Base-by-base conservation (phyloP, 2,113 vertebrate species). In the Stegastes partitus region DNA sequence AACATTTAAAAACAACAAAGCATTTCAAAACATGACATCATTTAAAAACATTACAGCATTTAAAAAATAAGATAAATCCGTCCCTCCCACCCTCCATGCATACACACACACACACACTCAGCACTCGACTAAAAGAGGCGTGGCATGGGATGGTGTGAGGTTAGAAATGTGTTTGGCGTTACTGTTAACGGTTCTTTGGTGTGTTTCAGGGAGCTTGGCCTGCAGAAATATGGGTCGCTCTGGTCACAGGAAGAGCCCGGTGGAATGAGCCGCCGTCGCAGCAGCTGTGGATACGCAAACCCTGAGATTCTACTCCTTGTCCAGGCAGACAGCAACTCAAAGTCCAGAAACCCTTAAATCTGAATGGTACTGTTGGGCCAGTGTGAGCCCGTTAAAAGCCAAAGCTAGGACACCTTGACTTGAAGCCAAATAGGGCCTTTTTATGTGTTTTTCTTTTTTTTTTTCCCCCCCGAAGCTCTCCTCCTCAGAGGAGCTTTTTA, bases 191-290 rank as follows among this genome's bases (percentile, higher is more conserved):
- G 4, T 54, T 72, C 70, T 81, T 22, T 54, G n/a, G 11, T 93
- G 55, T 69, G 54, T 87, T 80, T 69, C 88, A 97, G 97, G 96
- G 70, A 97, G 96, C 89, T 94, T 96, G 93, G 94, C 94, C 91
- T 94, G 80, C 94, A 95, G 95, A 92, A 95, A 96, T 67, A 81
- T 93, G 94, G 93, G 95, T 94, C 96, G 94, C 92, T 89, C 94
- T 85, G 94, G 93, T 87, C 91, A 92, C 89, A 96, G 95, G 94
- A 96, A 92, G 91, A 96, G 95, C 91, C 95, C 94, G 8, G 95
- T 95, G 89, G 96, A 98, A 91, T 96, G 91, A 92, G 94, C n/a
- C n/a, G n/a, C n/a, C n/a, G n/a, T n/a, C n/a, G n/a, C 90, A 94
- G 85, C 77, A 56, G 68, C 71, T 49, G 34, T 61, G 77, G 71